Evolutionary conservation across 2,888 invertebrate genomes (phyloP).

Genomic region (Eupithecia inturbata): DNA sequence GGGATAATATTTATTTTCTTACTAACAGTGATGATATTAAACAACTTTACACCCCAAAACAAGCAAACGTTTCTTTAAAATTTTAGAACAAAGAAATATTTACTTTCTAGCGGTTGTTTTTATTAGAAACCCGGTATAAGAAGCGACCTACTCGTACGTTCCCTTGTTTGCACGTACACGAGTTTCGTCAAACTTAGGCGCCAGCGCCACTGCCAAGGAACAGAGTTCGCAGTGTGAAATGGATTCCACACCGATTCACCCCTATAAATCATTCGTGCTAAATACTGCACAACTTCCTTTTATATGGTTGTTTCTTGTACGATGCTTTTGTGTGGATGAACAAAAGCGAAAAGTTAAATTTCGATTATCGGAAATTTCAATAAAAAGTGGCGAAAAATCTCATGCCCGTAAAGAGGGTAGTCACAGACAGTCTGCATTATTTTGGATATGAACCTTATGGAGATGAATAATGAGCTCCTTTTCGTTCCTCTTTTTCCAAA

Average conservation of each 20-base stretch:
- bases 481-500: neutral
- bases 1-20: too few species aligned
- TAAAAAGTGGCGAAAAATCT: neutral
- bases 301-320: neutral
- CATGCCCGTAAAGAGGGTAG: neutral
- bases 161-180: conserved; percentile 23
- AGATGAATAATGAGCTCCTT: neutral
- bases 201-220: conserved; percentile 18
- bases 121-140: neutral
- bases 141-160: neutral
- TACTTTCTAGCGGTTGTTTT: neutral
- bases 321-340: neutral
- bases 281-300: conserved; percentile 19
- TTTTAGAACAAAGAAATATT: neutral
- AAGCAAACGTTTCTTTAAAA: neutral
- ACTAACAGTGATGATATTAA: too few species aligned
- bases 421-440: neutral
- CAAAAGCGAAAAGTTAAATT: neutral
- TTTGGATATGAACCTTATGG: neutral
- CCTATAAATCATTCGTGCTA: conserved; percentile 20
- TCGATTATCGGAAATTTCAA: neutral
- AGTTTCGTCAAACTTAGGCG: conserved; percentile 27
- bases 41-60: too few species aligned
- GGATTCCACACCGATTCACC: conserved; percentile 32
- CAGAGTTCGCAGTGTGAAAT: conserved; percentile 33